Evolutionary conservation across 1,140 invertebrate genomes (phyloP).

Genomic region (Brachionus plicatilis): DNA sequence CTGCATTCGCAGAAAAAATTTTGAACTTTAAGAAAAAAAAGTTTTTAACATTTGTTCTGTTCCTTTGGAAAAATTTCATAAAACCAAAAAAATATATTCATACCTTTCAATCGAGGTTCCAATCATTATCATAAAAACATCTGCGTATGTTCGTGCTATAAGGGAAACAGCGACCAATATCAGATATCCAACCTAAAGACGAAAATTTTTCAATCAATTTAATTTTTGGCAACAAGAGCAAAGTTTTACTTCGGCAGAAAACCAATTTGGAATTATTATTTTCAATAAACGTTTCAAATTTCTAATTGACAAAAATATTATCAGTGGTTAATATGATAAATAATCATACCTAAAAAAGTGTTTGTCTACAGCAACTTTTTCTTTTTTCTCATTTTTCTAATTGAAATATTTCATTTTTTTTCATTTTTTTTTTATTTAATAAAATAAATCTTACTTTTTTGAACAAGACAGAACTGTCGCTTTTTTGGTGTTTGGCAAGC

Average conservation of each 20-base stretch:
- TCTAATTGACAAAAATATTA: slow-evolving; percentile 45
- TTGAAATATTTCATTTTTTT: not conserved
- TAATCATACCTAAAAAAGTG: not conserved
- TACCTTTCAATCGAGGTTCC: slow-evolving; percentile 86
- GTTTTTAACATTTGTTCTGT: too few species aligned
- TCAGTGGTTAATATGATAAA: not conserved
- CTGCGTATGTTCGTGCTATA: slow-evolving; percentile 80
- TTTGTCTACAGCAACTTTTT: slow-evolving; percentile 35
- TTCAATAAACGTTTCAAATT: slow-evolving; percentile 70
- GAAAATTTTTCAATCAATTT: too few species aligned
- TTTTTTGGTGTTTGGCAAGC: not conserved
- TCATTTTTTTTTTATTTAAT: not conserved
- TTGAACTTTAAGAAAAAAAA: too few species aligned
- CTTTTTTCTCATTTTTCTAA: slow-evolving; percentile 32
- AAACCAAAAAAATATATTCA: slow-evolving; percentile 16
- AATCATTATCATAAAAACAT: slow-evolving; percentile 93
- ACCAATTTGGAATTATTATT: slow-evolving; percentile 72
- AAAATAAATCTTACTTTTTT: not conserved
- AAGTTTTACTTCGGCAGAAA: slow-evolving; percentile 54
- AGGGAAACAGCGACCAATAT: slow-evolving; percentile 73
- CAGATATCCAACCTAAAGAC: slow-evolving; percentile 60
- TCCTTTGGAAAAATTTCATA: too few species aligned
- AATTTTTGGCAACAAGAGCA: not conserved
- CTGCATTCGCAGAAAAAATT: too few species aligned
- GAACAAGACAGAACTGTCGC: not conserved